phyloP scores from a whole-genome alignment of 2,888 invertebrate genomes.

The Papilio gigon region DNA sequence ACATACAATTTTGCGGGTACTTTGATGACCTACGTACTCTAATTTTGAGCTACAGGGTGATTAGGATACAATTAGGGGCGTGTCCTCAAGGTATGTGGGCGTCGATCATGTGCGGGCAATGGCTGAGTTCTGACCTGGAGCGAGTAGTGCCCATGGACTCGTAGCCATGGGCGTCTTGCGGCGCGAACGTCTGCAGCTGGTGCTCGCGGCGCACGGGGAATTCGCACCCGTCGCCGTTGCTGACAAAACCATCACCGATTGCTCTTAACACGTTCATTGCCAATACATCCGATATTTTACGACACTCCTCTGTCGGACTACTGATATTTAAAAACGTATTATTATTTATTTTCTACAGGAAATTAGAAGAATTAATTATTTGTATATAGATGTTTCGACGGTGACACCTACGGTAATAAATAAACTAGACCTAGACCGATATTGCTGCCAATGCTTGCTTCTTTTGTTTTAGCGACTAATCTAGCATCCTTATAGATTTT shows the following conservation, averaged over 20 bases:
- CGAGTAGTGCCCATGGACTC: slow-evolving; percentile 94
- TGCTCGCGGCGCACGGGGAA: slow-evolving; percentile 90
- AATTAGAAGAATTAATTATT: no score
- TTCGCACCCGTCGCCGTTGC: slow-evolving; percentile 94
- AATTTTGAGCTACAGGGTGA: slow-evolving; percentile 15
- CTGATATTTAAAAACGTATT: no score
- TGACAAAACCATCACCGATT: slow-evolving; percentile 76
- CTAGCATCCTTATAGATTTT: no score
- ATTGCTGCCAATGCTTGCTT: no score
- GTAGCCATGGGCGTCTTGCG: slow-evolving; percentile 84
- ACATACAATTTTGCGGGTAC: background rate
- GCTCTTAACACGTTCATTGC: slow-evolving; percentile 22
- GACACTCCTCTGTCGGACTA: no score
- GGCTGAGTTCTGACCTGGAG: slow-evolving; percentile 87
- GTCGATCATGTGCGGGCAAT: slow-evolving; percentile 54
- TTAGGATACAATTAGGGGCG: slow-evolving; percentile 5
- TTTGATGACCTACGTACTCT: background rate
- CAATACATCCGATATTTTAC: background rate
- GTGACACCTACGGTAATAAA: no score
- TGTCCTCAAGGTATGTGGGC: slow-evolving; percentile 73
- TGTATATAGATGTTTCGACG: no score
- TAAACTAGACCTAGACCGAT: no score
- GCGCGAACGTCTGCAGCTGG: slow-evolving; percentile 76
- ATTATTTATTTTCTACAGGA: no score
- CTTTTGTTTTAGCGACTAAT: no score